These are phyloP conservation scores for Hoplodrina blanda DNA, from an alignment of 2,888 invertebrate genomes.

Conservation along the genomic window DNA sequence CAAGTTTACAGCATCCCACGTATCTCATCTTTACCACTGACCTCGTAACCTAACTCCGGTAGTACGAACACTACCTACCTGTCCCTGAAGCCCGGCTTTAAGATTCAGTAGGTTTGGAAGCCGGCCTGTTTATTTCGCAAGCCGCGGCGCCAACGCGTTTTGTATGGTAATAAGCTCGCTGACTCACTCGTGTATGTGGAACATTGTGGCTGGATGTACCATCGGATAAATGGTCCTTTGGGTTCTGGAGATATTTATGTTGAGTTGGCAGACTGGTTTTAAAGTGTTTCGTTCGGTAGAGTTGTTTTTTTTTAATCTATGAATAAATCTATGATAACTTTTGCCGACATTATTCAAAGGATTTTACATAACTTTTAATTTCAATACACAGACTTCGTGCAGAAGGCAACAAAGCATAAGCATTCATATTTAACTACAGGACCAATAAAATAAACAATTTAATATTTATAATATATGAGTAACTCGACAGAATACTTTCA, in stretches of 20 bases:
- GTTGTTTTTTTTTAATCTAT: neutral
- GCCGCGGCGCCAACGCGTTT: slow-evolving; percentile 45
- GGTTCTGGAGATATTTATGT: slow-evolving; percentile 25
- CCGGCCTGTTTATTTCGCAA: slow-evolving; percentile 49
- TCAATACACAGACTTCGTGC: too few species aligned
- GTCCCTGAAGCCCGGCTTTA: slow-evolving; percentile 26
- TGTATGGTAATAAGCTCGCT: slow-evolving; percentile 58
- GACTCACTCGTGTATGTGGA: slow-evolving; percentile 23
- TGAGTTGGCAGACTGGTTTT: slow-evolving; percentile 1
- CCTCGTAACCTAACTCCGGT: slow-evolving; percentile 34
- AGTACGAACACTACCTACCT: slow-evolving; percentile 6
- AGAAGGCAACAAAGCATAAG: too few species aligned
- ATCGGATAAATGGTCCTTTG: slow-evolving; percentile 25
- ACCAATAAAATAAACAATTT: too few species aligned
- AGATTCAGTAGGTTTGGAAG: slow-evolving; percentile 46
- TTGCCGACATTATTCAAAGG: too few species aligned
- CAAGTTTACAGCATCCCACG: slow-evolving; percentile 22
- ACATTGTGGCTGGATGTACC: slow-evolving; percentile 20
- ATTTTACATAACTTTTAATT: too few species aligned
- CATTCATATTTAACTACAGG: too few species aligned
- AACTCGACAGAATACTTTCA: too few species aligned
- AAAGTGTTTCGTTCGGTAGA: slow-evolving; percentile 11
- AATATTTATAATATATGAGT: too few species aligned
- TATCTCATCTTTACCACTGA: slow-evolving; percentile 24
- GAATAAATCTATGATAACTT: neutral